Evolutionary conservation across 2,113 vertebrate genomes (phyloP), one percentile per base, ranked within the genome.

Genomic region (Syrrhaptes paradoxus): DNA sequence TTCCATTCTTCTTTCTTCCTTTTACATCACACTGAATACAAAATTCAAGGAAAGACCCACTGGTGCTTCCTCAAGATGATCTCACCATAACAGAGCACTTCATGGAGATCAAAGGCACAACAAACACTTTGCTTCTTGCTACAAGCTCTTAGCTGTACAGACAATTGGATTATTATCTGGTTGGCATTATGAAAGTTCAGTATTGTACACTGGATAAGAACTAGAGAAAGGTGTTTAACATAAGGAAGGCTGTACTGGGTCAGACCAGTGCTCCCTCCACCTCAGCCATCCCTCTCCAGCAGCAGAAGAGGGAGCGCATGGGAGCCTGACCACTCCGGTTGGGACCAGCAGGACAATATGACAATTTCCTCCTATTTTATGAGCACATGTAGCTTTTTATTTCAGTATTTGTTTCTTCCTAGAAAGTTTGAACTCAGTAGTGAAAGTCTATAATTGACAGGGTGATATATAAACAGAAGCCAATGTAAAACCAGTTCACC

Each of bases 31-130:
- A 26, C 22, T 62, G 43, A 85, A 73, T 4, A 71, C 52, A 92
- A 63, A 91, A 83, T 41, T 62, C 45, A 93, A 85, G 62, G 66
- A 65, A 79, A 91, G 67, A 68, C 31, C 58, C 28, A 55, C 67
- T 32, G 77, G 62, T n/a, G 75, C 63, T 87, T 94, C 87, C 72
- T 80, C 78, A 59, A 31, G 78, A 63, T 70, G 82, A 95, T 36
- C 82, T 93, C 51, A 88, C 48, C 79, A 52, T 72, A 59, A 71
- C 63, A 77, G 55, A 96, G 75, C 72, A 79, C 70, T 82, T 89
- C 10, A 8, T 0, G 49, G 71, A 93, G 85, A 94, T 92, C 79
- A 94, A 95, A 96, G 85, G 78, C 83, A 84, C 26, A n/a, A 84
- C 38, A 70, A 82, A 51, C 49, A 34, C 63, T 32, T 16, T 55